These are phyloP conservation scores for Metopia argyrocephala DNA, from an alignment of 2,888 invertebrate species.

Conservation along the genomic window DNA sequence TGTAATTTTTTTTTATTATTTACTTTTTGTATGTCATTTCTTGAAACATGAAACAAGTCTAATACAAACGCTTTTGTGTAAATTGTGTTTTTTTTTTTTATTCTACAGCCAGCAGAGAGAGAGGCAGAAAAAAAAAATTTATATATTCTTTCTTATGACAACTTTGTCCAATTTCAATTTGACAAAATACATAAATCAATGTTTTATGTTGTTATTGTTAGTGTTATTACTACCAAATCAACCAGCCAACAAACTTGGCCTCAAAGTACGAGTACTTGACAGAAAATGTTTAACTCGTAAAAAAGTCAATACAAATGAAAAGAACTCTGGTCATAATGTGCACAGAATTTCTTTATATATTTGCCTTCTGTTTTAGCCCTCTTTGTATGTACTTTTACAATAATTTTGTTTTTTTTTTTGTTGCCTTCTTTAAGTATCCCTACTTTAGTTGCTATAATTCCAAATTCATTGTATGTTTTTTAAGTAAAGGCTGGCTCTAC, in stretches of 20 bases:
- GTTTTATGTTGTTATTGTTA: constrained; percentile 63
- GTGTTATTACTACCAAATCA: constrained; percentile 38
- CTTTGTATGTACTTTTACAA: neutral
- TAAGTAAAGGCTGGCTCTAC: neutral
- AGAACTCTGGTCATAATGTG: constrained; percentile 7
- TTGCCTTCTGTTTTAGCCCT: neutral
- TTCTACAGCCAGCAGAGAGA: too few species aligned
- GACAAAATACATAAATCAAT: constrained; percentile 69
- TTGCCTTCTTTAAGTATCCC: constrained; percentile 4
- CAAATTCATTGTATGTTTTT: constrained; percentile 36
- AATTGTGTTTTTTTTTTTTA: constrained; percentile 45
- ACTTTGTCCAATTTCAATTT: constrained; percentile 69
- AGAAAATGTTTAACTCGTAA: neutral
- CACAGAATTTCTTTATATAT: constrained; percentile 37
- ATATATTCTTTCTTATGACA: constrained; percentile 65
- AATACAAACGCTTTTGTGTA: constrained; percentile 49
- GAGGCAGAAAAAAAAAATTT: constrained; percentile 22
- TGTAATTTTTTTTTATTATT: neutral
- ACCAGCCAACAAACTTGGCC: neutral
- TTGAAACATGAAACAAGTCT: constrained; percentile 35
- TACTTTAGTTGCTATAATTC: neutral
- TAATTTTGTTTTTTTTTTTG: neutral
- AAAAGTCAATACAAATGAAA: neutral
- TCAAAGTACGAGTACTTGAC: constrained; percentile 45
- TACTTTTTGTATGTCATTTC: constrained; percentile 32